phyloP scores from a whole-genome alignment of 2,113 vertebrate genomes.

The Pedionomus torquatus region DNA sequence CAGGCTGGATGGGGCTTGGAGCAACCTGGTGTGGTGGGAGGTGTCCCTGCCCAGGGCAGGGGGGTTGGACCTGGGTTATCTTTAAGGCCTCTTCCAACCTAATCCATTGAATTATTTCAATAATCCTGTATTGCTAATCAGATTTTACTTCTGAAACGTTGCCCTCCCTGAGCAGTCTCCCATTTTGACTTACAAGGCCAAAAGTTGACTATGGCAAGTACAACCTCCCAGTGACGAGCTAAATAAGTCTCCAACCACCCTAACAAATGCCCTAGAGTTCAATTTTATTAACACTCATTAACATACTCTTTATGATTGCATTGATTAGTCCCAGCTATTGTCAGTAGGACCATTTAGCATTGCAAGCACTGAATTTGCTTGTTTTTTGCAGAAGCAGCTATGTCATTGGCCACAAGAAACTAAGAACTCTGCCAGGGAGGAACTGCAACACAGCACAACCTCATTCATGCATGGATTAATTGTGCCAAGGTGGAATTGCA shows the following conservation, averaged over 20 bases:
- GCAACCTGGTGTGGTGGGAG: background rate
- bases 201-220: background rate
- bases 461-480: background rate
- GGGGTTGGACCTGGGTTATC: too few species aligned
- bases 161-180: rapidly evolving
- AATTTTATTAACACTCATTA: background rate
- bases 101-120: background rate
- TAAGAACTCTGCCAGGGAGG: background rate
- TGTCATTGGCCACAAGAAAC: background rate
- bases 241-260: background rate
- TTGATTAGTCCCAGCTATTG: background rate
- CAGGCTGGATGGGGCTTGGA: background rate
- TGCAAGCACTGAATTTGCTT: background rate
- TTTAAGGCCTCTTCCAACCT: background rate
- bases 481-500: background rate
- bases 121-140: background rate
- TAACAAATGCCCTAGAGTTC: background rate
- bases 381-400: background rate
- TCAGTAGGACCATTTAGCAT: background rate
- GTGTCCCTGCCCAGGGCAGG: background rate
- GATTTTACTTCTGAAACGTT: background rate
- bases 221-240: background rate
- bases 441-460: background rate
- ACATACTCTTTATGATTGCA: rapidly evolving
- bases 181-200: background rate